A percentile compares a stretch with the other conserved stretches of the same genome.
Conservation (phyloP, 2,797 vertebrate genomes). For the Sternarchorhynchus goeldii region DNA sequence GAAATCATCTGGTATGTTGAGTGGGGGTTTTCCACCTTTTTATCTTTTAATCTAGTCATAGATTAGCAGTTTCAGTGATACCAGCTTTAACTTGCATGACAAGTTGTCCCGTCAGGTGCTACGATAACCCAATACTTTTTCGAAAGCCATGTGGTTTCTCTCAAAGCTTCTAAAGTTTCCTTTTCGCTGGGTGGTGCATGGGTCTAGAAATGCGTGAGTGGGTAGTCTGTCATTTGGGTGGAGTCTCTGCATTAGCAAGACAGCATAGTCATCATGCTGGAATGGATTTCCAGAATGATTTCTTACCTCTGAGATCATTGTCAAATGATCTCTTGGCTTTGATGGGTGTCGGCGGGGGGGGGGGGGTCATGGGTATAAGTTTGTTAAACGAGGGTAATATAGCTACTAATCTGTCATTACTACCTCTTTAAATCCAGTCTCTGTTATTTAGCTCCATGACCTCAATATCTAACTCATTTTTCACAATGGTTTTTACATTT, state of each 20-base stretch:
- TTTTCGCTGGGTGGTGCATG: neutral
- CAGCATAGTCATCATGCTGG: neutral
- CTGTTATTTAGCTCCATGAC: neutral
- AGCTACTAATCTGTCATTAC: neutral
- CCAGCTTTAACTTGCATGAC: neutral
- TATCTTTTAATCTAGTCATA: neutral
- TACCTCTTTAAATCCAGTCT: neutral
- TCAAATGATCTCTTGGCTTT: conserved; percentile 4
- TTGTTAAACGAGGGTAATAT: conserved; percentile 6
- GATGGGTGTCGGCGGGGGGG: neutral
- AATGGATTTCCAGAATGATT: conserved; percentile 41
- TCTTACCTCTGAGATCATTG: neutral
- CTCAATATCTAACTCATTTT: neutral
- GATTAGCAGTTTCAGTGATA: conserved; percentile 44
- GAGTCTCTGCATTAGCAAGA: neutral
- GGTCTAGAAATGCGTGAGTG: neutral
- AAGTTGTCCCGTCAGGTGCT: neutral
- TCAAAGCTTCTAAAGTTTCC: neutral
- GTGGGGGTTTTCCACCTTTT: conserved; percentile 1
- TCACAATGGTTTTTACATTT: neutral
- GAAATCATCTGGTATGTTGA: neutral
- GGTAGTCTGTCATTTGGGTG: neutral
- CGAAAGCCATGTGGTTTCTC: neutral
- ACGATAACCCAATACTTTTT: neutral
- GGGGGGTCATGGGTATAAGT: neutral